Conservation (phyloP, 2,797 vertebrate genomes). For the Thunnus albacares region DNA sequence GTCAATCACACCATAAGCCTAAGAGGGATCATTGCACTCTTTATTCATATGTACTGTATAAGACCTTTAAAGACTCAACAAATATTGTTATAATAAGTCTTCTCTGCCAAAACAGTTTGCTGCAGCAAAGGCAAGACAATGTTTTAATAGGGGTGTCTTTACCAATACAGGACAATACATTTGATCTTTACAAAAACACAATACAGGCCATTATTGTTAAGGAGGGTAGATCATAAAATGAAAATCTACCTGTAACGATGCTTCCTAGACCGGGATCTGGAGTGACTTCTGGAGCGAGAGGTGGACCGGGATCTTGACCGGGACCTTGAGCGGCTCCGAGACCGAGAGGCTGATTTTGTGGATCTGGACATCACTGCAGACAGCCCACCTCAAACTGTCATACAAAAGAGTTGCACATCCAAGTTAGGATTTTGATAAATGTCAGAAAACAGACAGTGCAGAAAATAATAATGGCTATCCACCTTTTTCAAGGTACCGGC, state of each 20-base stretch:
- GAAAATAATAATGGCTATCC: not conserved
- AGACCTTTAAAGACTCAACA: conserved; percentile 9
- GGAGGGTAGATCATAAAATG: not conserved
- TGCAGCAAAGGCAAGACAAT: not conserved
- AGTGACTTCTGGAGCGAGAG: conserved; percentile 91
- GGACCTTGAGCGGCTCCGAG: conserved; percentile 92
- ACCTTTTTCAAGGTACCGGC: conserved; percentile 11
- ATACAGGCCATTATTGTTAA: not conserved
- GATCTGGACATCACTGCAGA: conserved; percentile 93
- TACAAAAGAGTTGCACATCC: conserved; percentile 40
- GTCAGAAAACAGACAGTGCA: accelerated
- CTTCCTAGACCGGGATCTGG: conserved; percentile 91
- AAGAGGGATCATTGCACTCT: not conserved
- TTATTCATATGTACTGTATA: not conserved
- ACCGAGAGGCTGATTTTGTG: conserved; percentile 93
- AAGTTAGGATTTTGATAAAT: conserved; percentile 13
- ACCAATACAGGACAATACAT: not conserved
- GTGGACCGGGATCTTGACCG: conserved; percentile 90
- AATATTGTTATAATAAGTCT: not conserved
- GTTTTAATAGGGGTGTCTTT: not conserved
- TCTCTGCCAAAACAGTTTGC: not conserved
- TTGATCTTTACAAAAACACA: not conserved
- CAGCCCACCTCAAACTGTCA: conserved; percentile 63
- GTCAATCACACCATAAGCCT: conserved; percentile 12
- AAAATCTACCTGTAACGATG: conserved; percentile 91